Conservation (phyloP, 1,140 invertebrate species). For the Arion vulgaris region DNA sequence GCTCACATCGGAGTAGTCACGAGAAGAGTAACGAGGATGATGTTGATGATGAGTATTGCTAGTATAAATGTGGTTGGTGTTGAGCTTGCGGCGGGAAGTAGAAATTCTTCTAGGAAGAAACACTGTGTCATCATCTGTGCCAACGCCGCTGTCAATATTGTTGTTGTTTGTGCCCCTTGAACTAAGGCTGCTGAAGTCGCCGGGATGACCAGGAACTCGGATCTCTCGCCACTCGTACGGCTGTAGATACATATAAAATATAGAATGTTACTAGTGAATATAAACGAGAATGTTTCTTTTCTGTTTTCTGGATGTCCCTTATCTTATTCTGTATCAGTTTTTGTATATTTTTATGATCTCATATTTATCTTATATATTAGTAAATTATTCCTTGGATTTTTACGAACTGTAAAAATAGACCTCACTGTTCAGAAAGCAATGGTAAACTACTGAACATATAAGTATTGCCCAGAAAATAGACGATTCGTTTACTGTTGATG, state of each 20-base stretch:
- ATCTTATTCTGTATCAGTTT: too few relatives aligned
- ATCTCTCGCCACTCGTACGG: conserved; percentile 46
- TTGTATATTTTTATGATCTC: too few relatives aligned
- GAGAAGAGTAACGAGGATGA: neutral
- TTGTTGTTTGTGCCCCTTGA: conserved; percentile 32
- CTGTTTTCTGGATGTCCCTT: too few relatives aligned
- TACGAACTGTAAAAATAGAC: too few relatives aligned
- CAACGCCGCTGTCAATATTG: conserved; percentile 43
- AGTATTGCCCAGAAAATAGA: too few relatives aligned
- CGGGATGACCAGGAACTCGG: conserved; percentile 38
- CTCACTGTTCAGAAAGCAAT: too few relatives aligned
- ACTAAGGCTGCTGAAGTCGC: conserved; percentile 42
- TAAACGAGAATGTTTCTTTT: too few relatives aligned
- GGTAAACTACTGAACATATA: too few relatives aligned
- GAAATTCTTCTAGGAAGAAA: conserved; percentile 13
- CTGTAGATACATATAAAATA: conserved; percentile 27
- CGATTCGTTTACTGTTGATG: too few relatives aligned
- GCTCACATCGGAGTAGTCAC: conserved; percentile 32
- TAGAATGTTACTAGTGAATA: too few relatives aligned
- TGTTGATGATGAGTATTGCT: neutral
- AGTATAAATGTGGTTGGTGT: neutral
- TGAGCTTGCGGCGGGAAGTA: neutral
- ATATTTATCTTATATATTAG: too few relatives aligned
- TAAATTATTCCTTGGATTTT: too few relatives aligned
- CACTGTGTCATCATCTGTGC: conserved; percentile 40